Base-by-base conservation (phyloP, 2,797 vertebrate genomes). In the Margarornis squamiger region DNA sequence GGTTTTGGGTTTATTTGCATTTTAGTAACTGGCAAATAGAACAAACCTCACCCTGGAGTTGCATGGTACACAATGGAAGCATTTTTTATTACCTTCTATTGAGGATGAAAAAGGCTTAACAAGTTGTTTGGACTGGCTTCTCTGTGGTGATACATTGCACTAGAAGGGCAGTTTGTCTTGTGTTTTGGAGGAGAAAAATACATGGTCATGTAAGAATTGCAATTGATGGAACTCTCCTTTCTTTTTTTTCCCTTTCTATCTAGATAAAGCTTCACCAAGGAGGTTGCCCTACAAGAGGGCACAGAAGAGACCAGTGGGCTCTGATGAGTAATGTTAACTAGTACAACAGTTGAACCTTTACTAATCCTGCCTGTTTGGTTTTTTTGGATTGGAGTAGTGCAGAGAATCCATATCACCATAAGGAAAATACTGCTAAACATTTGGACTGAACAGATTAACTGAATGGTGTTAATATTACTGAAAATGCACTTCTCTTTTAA, bases 221-320 rank as follows among this genome's bases (percentile, higher is more conserved):
- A 59, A 21, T 19, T 92, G 54, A 73, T 79, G 24, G 23, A 87
- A 92, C 16, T 71, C 7, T 68, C 27, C 19, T 18, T 59, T 72
- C 24, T 76, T 14, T 34, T 32, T 26, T 70, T 30, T 24, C 92
- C 48, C 52, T 91, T 46, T 91, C 48, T n/a, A 78, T 96, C 19
- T 97, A 99, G 99, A 99, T 97, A 99, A 99, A 98, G 98, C 99
- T 38, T 99, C 99, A 81, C 99, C 99, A 0, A 98, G 98, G 96
- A 98, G 98, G 97, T 98, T 99, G 97, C 99, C 99, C 70, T 98
- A 99, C 97, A 99, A 99, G 96, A 98, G 99, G 97, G 99, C 98
- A 83, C 99, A 99, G 98, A 99, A 99, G 95, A 98, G 99, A 97
- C 98, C 99, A 10, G 99, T 98, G 75, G 99, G 99, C 97, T 99